Evolutionary conservation across 2,888 invertebrate genomes (phyloP), one percentile per base, ranked within the genome.

Genomic region (Drosophila mayaguana): DNA sequence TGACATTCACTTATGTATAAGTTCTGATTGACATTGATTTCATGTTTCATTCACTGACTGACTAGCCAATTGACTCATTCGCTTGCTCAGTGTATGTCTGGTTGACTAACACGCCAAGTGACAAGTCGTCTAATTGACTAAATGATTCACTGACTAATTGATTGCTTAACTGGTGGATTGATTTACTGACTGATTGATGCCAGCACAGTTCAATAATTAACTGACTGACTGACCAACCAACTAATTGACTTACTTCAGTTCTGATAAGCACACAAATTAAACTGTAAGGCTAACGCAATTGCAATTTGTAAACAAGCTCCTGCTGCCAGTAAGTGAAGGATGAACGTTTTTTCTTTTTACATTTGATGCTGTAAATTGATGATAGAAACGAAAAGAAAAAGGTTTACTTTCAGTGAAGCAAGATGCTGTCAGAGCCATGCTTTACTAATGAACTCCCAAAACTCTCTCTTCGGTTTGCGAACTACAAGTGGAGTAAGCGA

Each of bases 401-500:
- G 9, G 9, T 25, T 25, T 9, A n/a, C 9, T 25, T 46, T 46
- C 45, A 25, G 1, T n/a, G 25, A 48, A 28, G 28, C 12, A 5
- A 12, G 12, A 1, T n/a, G 48, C 48, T 50, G 48, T 48, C 48
- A 28, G 32, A 32, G n/a, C 32, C 48, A 12, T 50, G 28, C 12
- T 32, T 28, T 11, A 32, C 28, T 48, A 32, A 48, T 48, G 48
- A 48, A 32, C 18, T 28, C 12, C n/a, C 6, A n/a, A 48, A 11
- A 48, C 5, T 28, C 5, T n/a, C n/a, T 11, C n/a, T 28, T 4
- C 1, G 48, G 28, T 28, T 11, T 11, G 28, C 2, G 48, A 28
- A 0, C 2, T n/a, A 3, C 2, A 28, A 12, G 2, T n/a, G 11
- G n/a, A n/a, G 9, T n/a, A 16, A 1, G 5, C 1, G 11, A n/a